Percentiles rank a stretch among this genome's conserved stretches.
Conservation (phyloP, 2,888 invertebrate genomes). For the Ernsta delagoae region DNA sequence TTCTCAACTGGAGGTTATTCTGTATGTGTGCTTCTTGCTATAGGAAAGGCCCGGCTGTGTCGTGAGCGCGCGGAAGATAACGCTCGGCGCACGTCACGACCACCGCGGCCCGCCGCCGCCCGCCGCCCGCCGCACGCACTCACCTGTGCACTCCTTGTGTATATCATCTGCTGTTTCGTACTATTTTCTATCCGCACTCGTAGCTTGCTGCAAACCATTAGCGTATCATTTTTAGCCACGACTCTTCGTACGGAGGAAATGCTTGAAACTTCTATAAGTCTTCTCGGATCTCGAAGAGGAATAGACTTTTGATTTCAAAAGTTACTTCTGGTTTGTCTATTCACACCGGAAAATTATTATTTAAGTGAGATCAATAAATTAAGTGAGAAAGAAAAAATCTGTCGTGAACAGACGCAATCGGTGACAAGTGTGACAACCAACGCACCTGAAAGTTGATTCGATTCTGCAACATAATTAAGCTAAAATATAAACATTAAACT, state of each 20-base stretch:
- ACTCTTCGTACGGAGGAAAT: not conserved
- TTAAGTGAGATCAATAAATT: no score
- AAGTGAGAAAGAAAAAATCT: no score
- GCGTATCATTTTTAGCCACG: not conserved
- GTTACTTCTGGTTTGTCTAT: no score
- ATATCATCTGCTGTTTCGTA: slow-evolving; percentile 22
- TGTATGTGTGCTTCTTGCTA: not conserved
- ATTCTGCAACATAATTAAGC: no score
- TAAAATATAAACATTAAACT: no score
- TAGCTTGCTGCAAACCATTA: not conserved
- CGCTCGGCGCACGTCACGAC: slow-evolving; percentile 77
- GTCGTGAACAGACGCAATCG: no score
- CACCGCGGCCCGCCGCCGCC: slow-evolving; percentile 3
- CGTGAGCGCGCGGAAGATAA: slow-evolving; percentile 80
- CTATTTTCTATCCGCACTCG: slow-evolving; percentile 13
- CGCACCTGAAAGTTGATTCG: no score
- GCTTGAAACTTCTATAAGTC: not conserved
- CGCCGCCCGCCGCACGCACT: slow-evolving; percentile 48
- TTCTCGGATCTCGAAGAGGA: not conserved
- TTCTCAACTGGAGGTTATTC: no score
- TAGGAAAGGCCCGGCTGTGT: slow-evolving; percentile 59
- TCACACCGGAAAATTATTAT: no score
- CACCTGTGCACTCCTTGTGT: slow-evolving; percentile 36
- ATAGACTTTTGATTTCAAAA: no score
- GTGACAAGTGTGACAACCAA: no score